Evolutionary conservation across 2,113 vertebrate genomes (phyloP).

Genomic region (Anarrhichthys ocellatus): DNA sequence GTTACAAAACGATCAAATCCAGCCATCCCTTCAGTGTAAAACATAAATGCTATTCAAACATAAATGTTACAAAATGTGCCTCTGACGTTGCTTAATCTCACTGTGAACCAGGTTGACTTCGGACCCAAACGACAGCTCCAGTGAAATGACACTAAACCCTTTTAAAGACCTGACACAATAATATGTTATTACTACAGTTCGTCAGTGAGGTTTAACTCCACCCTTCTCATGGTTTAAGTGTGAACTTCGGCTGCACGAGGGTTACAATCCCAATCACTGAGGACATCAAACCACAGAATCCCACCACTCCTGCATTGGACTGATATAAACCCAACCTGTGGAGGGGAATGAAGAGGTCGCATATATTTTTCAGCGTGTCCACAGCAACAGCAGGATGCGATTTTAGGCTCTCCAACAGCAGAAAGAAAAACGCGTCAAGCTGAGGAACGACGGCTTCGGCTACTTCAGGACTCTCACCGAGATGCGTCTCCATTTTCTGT

Average conservation of each 20-base stretch:
- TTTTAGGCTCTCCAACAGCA: slow-evolving; percentile 82
- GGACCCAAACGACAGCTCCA: not conserved
- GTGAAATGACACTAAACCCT: not conserved
- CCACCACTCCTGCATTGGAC: slow-evolving; percentile 87
- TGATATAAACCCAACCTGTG: slow-evolving; percentile 88
- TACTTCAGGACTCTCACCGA: slow-evolving; percentile 59
- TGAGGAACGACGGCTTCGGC: slow-evolving; percentile 73
- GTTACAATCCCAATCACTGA: slow-evolving; percentile 91
- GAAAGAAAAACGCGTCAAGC: slow-evolving; percentile 82
- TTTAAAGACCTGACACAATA: not conserved
- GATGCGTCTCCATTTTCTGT: slow-evolving; percentile 64
- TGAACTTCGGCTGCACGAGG: slow-evolving; percentile 86
- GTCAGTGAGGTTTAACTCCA: not conserved
- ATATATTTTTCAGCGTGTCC: slow-evolving; percentile 91
- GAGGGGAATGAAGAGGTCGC: slow-evolving; percentile 92
- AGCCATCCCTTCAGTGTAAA: not conserved
- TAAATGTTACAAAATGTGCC: slow-evolving; percentile 1
- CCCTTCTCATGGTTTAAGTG: slow-evolving; percentile 80
- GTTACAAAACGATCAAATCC: slow-evolving; percentile 2
- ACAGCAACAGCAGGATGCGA: slow-evolving; percentile 87
- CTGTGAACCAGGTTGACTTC: not conserved
- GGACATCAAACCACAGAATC: slow-evolving; percentile 91
- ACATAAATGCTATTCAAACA: not conserved
- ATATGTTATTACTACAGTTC: not conserved
- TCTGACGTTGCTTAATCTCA: not conserved